A percentile compares a stretch with the other conserved stretches of the same genome.
Conservation (phyloP, 2,113 vertebrate genomes). For the Cyprinodon tularosa region DNA sequence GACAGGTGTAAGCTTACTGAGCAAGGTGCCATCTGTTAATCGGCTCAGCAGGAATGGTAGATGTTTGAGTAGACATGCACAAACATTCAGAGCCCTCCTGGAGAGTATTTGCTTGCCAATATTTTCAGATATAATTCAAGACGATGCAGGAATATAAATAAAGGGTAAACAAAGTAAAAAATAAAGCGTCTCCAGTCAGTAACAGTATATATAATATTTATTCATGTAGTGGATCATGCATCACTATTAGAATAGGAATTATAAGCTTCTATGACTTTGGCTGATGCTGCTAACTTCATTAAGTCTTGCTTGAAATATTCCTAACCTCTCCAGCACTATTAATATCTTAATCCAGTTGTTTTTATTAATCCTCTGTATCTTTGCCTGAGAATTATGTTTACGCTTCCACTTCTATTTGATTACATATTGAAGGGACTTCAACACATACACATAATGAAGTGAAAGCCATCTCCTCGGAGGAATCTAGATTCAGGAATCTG, state of each 20-base stretch:
- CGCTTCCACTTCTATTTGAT: constrained; percentile 38
- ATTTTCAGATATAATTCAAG: constrained; percentile 8
- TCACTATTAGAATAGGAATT: too few species aligned
- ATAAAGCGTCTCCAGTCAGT: too few species aligned
- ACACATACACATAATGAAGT: constrained; percentile 28
- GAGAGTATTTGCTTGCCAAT: constrained; percentile 1
- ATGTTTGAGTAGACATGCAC: neutral
- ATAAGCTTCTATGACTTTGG: too few species aligned
- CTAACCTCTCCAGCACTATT: constrained; percentile 27
- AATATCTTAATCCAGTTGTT: constrained; percentile 58
- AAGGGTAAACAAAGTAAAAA: too few species aligned
- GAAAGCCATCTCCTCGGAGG: constrained; percentile 2
- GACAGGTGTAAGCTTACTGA: constrained; percentile 23
- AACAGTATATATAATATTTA: too few species aligned
- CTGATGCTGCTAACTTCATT: neutral
- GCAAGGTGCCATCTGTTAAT: constrained; percentile 41
- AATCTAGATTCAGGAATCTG: neutral
- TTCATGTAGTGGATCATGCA: too few species aligned
- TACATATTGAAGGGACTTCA: constrained; percentile 43
- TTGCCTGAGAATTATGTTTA: constrained; percentile 18
- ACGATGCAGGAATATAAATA: neutral
- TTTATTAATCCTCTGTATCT: constrained; percentile 40
- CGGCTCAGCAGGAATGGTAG: constrained; percentile 16
- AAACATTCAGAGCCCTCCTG: neutral
- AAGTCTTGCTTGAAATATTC: constrained; percentile 22